phyloP scores from a whole-genome alignment of 2,888 invertebrate genomes.

The Tryphoninae sp. region DNA sequence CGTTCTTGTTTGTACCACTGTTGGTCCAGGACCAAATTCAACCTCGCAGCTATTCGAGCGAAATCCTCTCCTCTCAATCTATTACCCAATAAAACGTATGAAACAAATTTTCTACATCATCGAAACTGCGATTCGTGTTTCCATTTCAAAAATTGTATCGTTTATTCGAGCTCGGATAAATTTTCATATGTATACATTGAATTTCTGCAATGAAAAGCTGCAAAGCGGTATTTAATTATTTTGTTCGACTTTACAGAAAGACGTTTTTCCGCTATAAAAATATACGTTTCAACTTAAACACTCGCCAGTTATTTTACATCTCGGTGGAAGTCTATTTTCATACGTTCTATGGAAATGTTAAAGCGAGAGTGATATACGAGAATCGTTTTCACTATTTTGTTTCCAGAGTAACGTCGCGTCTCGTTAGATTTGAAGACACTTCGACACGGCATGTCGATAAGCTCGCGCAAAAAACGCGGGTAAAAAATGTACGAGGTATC shows the following conservation, averaged over 20 bases:
- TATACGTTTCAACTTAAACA: too few relatives aligned
- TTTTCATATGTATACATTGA: neutral
- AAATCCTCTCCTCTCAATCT: slow-evolving; percentile 42
- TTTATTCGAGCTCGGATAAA: neutral
- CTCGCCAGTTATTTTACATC: too few relatives aligned
- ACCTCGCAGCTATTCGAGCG: slow-evolving; percentile 44
- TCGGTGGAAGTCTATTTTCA: too few relatives aligned
- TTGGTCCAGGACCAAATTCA: slow-evolving; percentile 53
- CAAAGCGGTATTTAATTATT: neutral
- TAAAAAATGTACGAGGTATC: slow-evolving; percentile 9
- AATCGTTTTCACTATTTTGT: neutral
- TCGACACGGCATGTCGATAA: slow-evolving; percentile 56
- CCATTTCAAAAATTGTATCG: neutral
- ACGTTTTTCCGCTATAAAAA: too few relatives aligned
- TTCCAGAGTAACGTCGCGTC: neutral
- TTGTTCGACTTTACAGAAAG: too few relatives aligned
- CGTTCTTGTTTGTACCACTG: slow-evolving; percentile 72
- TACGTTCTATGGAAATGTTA: too few relatives aligned
- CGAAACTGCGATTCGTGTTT: neutral
- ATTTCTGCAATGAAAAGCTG: neutral
- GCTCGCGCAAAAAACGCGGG: slow-evolving; percentile 53
- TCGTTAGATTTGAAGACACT: slow-evolving; percentile 32
- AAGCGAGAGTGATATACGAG: neutral
- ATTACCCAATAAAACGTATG: neutral
- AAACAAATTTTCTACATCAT: neutral